Percentiles rank a stretch among this genome's conserved stretches.
These are phyloP conservation scores for Euura saliciscinereae DNA, from an alignment of 1,140 invertebrate species.

Conservation along the genomic window DNA sequence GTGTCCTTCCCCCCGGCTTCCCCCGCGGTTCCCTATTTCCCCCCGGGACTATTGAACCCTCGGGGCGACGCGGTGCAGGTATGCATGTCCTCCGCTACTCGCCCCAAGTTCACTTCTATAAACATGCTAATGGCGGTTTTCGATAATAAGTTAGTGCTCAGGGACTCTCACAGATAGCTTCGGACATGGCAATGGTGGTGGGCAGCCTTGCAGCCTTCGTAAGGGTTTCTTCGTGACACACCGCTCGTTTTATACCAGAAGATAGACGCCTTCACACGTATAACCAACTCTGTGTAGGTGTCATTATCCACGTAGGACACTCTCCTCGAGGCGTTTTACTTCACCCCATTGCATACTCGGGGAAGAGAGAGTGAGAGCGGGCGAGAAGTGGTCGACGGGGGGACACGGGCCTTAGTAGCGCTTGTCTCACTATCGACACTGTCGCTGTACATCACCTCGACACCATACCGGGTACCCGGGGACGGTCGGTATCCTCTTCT, in stretches of 20 bases:
- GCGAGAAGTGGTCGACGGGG: constrained; percentile 8
- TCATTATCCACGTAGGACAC: too few species aligned
- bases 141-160: constrained; percentile 45
- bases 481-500: background rate
- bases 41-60: background rate
- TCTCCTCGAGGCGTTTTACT: too few species aligned
- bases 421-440: constrained; percentile 61
- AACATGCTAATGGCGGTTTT: constrained; percentile 48
- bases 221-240: too few species aligned
- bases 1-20: background rate
- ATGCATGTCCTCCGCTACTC: constrained; percentile 25
- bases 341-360: too few species aligned
- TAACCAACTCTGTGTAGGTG: too few species aligned
- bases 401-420: constrained; percentile 57
- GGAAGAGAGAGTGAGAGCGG: constrained; percentile 7
- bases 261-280: too few species aligned
- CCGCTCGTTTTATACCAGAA: too few species aligned
- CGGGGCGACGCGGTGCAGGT: constrained; percentile 9
- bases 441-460: constrained; percentile 62
- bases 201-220: too few species aligned
- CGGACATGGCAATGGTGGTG: too few species aligned
- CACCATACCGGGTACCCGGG: constrained; percentile 42
- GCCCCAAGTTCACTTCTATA: constrained; percentile 37
- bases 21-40: background rate
- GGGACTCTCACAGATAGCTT: constrained; percentile 32